Base-by-base conservation (phyloP, 2,888 invertebrate species). In the Hemistola chrysoprasaria region DNA sequence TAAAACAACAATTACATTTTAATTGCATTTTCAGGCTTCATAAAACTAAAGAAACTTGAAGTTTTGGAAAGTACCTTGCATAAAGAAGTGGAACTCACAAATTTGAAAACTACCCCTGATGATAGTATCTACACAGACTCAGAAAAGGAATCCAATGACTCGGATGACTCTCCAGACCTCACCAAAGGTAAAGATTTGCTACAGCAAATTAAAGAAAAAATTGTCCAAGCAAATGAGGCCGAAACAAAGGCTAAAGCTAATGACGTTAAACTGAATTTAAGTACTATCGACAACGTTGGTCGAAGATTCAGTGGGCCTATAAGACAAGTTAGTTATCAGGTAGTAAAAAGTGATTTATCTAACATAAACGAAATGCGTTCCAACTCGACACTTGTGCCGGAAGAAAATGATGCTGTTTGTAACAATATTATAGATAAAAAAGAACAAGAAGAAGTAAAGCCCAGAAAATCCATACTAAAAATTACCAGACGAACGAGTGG, bases 31-130 rank as follows among this genome's bases (percentile, higher is more conserved):
- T 25, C 71, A 93, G 93, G 93, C 24, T 93, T 85, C 53, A 84
- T 92, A 1, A 90, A 90, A 56, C 67, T 92, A 8, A 90, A 90
- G 56, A 83, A 90, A 56, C 53, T 90, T 31, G 91, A 90, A 59
- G 82, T 89, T 35, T 63, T 89, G 52, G 82, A 87, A 68, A 89
- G 87, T 47, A 72, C 74, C 0, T 45, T 78, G 16, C 59, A 68
- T 0, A 83, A 78, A 63, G 83, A 83, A 57, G 57, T 53, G 23
- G 74, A 69, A 32, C 22, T 50, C 2, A 47, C 41, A 7, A 49
- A 62, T 11, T 33, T 53, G 9, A 62, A 64, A 48, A 40, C 40
- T 21, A 53, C 67, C 41, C 78, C 76, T 20, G 78, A 79, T 48
- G 83, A 85, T 30, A 88, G 86, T 56, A 54, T 84, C 25, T 86